A percentile compares a stretch with the other conserved stretches of the same genome.
These are phyloP conservation scores for Bagarius yarrelli DNA, from an alignment of 2,113 vertebrate genomes.

Conservation along the genomic window DNA sequence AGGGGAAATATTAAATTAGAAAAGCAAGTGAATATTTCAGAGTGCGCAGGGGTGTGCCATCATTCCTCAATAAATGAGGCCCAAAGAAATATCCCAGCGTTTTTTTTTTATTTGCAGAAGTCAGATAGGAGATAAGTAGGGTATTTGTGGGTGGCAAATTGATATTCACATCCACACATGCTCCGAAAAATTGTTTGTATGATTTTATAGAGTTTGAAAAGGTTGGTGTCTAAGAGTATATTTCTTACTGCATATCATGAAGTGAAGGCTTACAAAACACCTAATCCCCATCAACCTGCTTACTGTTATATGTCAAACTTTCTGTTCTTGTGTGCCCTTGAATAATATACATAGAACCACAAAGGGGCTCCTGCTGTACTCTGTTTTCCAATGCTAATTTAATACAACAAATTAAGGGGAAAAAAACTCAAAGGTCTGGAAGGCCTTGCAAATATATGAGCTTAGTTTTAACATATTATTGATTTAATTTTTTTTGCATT, in stretches of 20 bases:
- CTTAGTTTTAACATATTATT: not conserved
- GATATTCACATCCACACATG: conserved; percentile 35
- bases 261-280: conserved; percentile 31
- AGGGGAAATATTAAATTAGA: conserved; percentile 56
- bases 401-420: not conserved
- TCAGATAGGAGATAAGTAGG: conserved; percentile 45
- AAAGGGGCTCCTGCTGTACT: not conserved
- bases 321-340: not conserved
- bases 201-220: conserved; percentile 53
- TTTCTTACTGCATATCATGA: conserved; percentile 36
- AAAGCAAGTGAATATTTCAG: conserved; percentile 42
- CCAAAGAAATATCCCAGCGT: conserved; percentile 42
- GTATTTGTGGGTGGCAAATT: conserved; percentile 46
- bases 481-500: not conserved
- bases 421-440: not conserved
- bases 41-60: conserved; percentile 48
- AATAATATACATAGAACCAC: not conserved
- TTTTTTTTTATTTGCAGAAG: conserved; percentile 55
- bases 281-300: not conserved
- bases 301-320: conserved; percentile 17
- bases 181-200: conserved; percentile 32
- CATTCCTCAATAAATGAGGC: conserved; percentile 51
- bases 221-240: conserved; percentile 47
- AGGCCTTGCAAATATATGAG: conserved; percentile 8
- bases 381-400: not conserved